A percentile compares a stretch with the other conserved stretches of the same genome.
Conservation (phyloP, 2,888 invertebrate genomes). For the Taphrorychus bicolor region DNA sequence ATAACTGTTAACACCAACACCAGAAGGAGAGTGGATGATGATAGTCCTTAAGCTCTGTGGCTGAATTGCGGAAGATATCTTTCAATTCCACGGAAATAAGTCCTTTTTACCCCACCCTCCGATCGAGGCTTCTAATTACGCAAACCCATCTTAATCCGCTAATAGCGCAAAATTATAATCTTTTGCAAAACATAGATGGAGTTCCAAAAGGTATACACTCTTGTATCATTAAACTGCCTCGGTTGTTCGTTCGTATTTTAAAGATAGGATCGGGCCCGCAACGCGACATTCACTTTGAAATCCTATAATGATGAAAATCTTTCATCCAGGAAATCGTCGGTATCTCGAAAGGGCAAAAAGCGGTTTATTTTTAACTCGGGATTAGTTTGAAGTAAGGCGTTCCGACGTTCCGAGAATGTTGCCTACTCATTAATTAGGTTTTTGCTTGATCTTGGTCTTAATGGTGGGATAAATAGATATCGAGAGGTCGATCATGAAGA, state of each 20-base stretch:
- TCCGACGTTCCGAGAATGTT: neutral
- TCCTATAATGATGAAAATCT: conserved; percentile 10
- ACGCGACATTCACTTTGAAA: conserved; percentile 25
- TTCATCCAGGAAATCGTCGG: neutral
- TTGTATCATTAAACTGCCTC: neutral
- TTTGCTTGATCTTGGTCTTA: no score
- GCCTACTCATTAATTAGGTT: neutral
- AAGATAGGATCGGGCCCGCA: conserved; percentile 23
- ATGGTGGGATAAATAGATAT: no score
- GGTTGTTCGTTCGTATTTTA: conserved; percentile 10
- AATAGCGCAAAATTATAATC: conserved; percentile 32
- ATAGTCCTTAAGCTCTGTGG: no score
- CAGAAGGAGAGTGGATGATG: no score
- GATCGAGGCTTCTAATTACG: conserved; percentile 30
- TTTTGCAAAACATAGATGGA: conserved; percentile 25
- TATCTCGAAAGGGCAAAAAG: neutral
- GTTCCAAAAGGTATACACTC: conserved; percentile 15
- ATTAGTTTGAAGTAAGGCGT: neutral
- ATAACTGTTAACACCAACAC: no score
- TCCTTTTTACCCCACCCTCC: no score
- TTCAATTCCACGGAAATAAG: no score
- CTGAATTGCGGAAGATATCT: no score
- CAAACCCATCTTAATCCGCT: conserved; percentile 19
- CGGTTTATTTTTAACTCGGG: neutral
- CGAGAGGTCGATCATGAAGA: no score